phyloP scores from a whole-genome alignment of 2,888 invertebrate species.

The Portevinia maculata region DNA sequence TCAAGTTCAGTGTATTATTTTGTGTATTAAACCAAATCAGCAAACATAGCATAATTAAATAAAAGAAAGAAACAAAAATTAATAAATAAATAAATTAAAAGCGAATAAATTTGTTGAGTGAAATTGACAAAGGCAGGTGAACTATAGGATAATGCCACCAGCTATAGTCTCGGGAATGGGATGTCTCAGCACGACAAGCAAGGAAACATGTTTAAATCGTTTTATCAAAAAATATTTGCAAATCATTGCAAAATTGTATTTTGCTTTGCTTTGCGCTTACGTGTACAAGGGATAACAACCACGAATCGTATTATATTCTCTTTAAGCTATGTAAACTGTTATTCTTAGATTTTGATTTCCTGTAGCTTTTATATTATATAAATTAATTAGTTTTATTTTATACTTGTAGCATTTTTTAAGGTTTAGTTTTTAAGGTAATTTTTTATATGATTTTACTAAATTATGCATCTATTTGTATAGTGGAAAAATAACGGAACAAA shows the following conservation, averaged over 20 bases:
- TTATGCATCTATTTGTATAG: conserved; percentile 54
- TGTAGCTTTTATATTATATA: conserved; percentile 60
- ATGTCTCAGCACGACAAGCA: conserved; percentile 27
- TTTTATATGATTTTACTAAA: conserved; percentile 25
- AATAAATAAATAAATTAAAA: conserved; percentile 49
- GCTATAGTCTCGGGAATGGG: conserved; percentile 12
- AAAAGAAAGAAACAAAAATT: conserved; percentile 25
- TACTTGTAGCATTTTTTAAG: conserved; percentile 52
- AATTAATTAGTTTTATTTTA: conserved; percentile 54
- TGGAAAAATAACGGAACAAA: conserved; percentile 22
- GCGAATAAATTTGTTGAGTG: conserved; percentile 46
- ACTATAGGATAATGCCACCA: conserved; percentile 5
- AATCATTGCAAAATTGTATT: conserved; percentile 51
- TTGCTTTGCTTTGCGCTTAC: conserved; percentile 70
- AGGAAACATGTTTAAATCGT: conserved; percentile 43
- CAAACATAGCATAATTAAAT: conserved; percentile 69
- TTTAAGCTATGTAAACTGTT: conserved; percentile 56
- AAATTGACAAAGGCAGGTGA: conserved; percentile 39
- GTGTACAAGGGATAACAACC: conserved; percentile 81
- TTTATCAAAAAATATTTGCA: conserved; percentile 49
- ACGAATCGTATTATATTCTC: conserved; percentile 79
- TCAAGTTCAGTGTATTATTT: conserved; percentile 73
- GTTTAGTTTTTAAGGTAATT: conserved; percentile 59
- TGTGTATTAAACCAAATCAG: conserved; percentile 72
- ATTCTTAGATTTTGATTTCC: conserved; percentile 51